Conservation (phyloP, 2,888 invertebrate species). For the Cheilosia vulpina region DNA sequence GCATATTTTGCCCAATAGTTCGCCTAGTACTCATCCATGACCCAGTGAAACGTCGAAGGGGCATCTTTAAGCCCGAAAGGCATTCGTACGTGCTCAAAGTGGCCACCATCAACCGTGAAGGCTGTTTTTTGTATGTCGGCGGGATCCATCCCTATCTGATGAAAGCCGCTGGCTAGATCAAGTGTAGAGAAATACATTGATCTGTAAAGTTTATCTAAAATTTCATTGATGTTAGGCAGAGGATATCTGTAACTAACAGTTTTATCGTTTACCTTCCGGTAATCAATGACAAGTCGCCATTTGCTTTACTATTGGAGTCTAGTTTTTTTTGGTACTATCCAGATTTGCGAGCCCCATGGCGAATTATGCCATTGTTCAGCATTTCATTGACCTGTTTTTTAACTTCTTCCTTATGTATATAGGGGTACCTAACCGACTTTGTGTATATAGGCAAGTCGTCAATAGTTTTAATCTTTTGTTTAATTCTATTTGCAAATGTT, state of each 20-base stretch:
- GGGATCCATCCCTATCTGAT: slow-evolving; percentile 18
- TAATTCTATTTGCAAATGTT: slow-evolving; percentile 1
- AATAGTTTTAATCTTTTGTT: not conserved
- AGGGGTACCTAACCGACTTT: not conserved
- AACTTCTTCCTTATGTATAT: not conserved
- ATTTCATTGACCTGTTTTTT: not conserved
- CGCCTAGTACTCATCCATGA: slow-evolving; percentile 8
- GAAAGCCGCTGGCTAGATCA: slow-evolving; percentile 1
- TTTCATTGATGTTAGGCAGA: slow-evolving; percentile 1
- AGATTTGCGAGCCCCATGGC: slow-evolving; percentile 7
- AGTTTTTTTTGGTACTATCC: not conserved
- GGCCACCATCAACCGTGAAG: slow-evolving; percentile 7
- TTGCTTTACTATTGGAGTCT: not conserved
- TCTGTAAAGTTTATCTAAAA: not conserved
- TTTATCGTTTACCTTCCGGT: not conserved
- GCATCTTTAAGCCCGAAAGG: slow-evolving; percentile 24
- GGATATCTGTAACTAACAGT: slow-evolving; percentile 3
- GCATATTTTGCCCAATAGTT: slow-evolving; percentile 4
- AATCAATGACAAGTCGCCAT: slow-evolving; percentile 13
- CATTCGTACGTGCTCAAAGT: slow-evolving; percentile 11
- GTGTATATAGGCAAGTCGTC: not conserved
- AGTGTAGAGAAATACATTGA: slow-evolving; percentile 22
- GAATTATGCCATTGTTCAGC: not conserved
- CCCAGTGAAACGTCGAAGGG: slow-evolving; percentile 22
- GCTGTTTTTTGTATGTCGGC: slow-evolving; percentile 15